Evolutionary conservation across 2,797 vertebrate genomes (phyloP).

Genomic region (Pagetopsis macropterus): DNA sequence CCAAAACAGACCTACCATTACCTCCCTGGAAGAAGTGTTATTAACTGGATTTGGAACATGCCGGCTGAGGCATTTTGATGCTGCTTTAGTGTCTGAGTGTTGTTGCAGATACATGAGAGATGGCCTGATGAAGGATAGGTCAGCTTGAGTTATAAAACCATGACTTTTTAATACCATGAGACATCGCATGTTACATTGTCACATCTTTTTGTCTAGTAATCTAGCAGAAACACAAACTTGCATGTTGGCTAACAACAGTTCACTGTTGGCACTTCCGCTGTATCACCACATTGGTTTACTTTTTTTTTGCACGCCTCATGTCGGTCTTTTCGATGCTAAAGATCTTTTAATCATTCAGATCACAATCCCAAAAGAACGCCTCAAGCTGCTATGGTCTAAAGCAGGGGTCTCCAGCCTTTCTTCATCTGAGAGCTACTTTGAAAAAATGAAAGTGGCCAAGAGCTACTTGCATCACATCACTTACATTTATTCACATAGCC

Average conservation of each 20-base stretch:
- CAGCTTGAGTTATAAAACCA: background rate
- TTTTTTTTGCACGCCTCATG: background rate
- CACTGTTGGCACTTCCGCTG: background rate
- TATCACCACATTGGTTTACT: background rate
- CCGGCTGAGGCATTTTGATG: too few species aligned
- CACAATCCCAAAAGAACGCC: too few species aligned
- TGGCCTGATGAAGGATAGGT: background rate
- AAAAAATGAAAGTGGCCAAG: too few species aligned
- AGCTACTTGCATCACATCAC: too few species aligned
- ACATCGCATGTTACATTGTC: background rate
- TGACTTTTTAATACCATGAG: background rate
- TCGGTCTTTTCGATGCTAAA: background rate
- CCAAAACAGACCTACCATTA: background rate
- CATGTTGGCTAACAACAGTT: background rate
- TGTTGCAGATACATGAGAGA: background rate
- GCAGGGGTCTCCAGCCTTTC: too few species aligned
- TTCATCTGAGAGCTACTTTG: too few species aligned
- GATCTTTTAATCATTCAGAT: background rate
- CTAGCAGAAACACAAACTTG: background rate
- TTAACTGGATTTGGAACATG: background rate
- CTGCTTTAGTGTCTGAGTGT: background rate
- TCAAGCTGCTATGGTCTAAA: too few species aligned
- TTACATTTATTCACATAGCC: too few species aligned
- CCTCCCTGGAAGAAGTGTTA: background rate
- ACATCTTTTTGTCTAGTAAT: background rate